Evolutionary conservation across 2,113 vertebrate genomes (phyloP), one percentile per base, ranked within the genome.

Genomic region (Haemorhous mexicanus): DNA sequence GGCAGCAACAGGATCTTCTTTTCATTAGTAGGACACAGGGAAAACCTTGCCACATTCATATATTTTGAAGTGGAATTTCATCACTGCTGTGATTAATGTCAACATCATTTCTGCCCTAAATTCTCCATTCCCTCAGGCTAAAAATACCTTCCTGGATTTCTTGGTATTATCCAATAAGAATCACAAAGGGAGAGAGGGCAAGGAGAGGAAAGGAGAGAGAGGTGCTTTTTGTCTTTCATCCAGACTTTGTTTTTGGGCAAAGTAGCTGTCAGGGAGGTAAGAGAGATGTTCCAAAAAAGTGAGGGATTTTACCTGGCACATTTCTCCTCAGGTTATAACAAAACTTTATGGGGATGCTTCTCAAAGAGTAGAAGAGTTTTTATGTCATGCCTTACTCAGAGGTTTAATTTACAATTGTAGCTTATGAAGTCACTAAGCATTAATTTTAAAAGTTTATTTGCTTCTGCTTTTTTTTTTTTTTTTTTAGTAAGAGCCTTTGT

Each of bases 61-160:
- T 67, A 44, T 75, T 90, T 88, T 92, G 92, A 85, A 94, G 46
- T 61, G 69, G 83, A 77, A 89, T 92, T 84, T 93, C 87, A 77
- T 53, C 70, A 79, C 61, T 83, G 56, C 70, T 87, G 67, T 79
- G 85, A 92, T 91, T 90, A 66, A 94, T 89, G 62, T 84, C 91
- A 93, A 75, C 49, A 94, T 82, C 37, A 84, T 70, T 64, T 80
- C 49, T 93, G 93, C 83, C 84, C 90, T 94, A 89, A 94, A 96
- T 96, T 91, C 75, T 62, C 76, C 30, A n/a, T 67, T 90, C 37
- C 32, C 76, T 69, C 69, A 44, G 82, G 50, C 78, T 93, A 69
- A 96, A 97, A 91, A 95, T 87, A 73, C 33, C 35, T 47, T 76
- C 44, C 85, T 77, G 56, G 44, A 59, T 73, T 83, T 92, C 85